Base-by-base conservation (phyloP, 2,888 invertebrate species). In the Dusona sp. region DNA sequence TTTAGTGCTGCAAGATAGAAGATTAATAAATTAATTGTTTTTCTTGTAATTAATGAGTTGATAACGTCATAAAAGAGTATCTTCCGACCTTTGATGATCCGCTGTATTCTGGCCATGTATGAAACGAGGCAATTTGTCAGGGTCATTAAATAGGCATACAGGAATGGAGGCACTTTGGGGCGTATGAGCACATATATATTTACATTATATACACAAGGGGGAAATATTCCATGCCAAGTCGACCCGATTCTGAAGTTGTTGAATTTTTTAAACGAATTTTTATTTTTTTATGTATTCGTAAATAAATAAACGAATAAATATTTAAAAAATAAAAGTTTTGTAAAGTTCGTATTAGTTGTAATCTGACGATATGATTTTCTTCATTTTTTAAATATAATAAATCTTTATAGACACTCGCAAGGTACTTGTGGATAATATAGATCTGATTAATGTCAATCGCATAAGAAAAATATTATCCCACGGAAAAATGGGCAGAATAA, bases 101-200 rank as follows among this genome's bases (percentile, higher is more conserved):
- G 11, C 33, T 48, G n/a, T 64, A 51, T 65, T 65, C 48, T 33
- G 19, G 33, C 19, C 48, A 7, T 29, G 48, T 64, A 45, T 64
- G 29, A 36, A 36, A 54, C 16, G 54, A 67, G 70, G 61, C 78
- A 79, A 68, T 79, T 83, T 57, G 79, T 67, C 22, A 16, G 54
- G 67, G 54, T 79, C 54, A 73, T 83, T 73, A 79, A 83, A 74
- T 83, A 83, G 22, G 64, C 67, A 83, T 79, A 54, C 45, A 68
- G 36, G 36, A 79, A 78, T 61, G 70, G 48, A 64, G 45, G 54
- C 45, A 74, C 48, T 68, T 16, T 42, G 45, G 64, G 61, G 36
- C 64, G n/a, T 51, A 70, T 4, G 74, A 38, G 51, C 65, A 51
- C 65, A 57, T 38, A 33, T 72, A 64, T 61, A 72, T 45, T 64